Conservation (phyloP, 2,113 vertebrate genomes). For the Alethe diademata region DNA sequence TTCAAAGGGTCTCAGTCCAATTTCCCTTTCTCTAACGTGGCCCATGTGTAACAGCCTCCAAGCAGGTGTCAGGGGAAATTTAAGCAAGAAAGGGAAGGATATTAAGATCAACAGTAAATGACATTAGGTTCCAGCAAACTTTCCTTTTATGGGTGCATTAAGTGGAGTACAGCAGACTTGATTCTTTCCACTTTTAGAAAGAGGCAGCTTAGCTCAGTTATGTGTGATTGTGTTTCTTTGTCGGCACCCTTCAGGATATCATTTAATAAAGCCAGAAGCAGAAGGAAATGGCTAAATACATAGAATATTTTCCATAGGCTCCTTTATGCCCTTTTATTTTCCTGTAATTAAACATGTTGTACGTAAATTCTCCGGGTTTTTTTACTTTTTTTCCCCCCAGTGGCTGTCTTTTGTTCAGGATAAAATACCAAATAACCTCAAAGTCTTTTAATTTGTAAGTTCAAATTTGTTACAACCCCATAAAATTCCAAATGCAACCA, state of each 20-base stretch:
- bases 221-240: conserved; percentile 45
- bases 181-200: conserved; percentile 2
- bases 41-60: conserved; percentile 19
- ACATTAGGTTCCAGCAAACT: not conserved
- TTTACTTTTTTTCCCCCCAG: not conserved
- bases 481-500: conserved; percentile 50
- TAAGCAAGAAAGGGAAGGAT: conserved; percentile 43
- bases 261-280: conserved; percentile 69
- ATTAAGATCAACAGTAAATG: conserved; percentile 42
- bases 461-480: conserved; percentile 62
- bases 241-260: conserved; percentile 60
- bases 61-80: conserved; percentile 56
- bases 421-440: conserved; percentile 65
- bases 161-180: not conserved
- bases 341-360: conserved; percentile 57
- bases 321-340: conserved; percentile 55
- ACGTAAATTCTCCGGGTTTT: conserved; percentile 13
- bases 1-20: conserved; percentile 41
- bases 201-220: not conserved
- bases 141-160: not conserved
- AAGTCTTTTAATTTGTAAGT: conserved; percentile 68
- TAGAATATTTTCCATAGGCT: conserved; percentile 64
- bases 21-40: not conserved
- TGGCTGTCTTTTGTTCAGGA: conserved; percentile 52
- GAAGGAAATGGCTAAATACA: conserved; percentile 63